A percentile compares a stretch with the other conserved stretches of the same genome.
Evolutionary conservation across 2,797 vertebrate genomes (phyloP).

Genomic region (Scolopax rusticola): DNA sequence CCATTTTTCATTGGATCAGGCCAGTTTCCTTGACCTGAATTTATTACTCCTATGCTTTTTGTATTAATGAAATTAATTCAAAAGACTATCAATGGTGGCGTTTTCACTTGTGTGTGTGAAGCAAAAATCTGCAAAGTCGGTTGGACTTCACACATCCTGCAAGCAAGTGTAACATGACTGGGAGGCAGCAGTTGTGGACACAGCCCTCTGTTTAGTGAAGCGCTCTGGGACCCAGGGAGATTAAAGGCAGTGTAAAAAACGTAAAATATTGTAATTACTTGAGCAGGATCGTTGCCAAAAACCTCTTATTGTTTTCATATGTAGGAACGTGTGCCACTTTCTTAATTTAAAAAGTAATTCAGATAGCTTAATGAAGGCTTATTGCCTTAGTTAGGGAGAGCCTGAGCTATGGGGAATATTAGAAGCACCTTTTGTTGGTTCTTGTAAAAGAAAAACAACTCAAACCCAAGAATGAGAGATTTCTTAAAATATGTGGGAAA

Average conservation of each 20-base stretch:
- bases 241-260: not conserved
- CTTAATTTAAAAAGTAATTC: slow-evolving; percentile 45
- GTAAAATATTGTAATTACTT: not conserved
- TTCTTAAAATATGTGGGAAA: not conserved
- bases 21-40: not conserved
- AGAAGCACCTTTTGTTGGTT: not conserved
- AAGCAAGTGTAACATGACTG: accelerated
- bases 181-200: not conserved
- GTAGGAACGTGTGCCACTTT: not conserved
- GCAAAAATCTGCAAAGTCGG: accelerated
- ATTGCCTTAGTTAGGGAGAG: not conserved
- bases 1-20: not conserved
- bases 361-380: slow-evolving; percentile 8
- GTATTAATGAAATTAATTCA: not conserved
- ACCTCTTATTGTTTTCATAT: not conserved
- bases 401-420: not conserved
- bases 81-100: not conserved
- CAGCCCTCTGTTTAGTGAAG: not conserved
- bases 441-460: not conserved
- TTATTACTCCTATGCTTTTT: not conserved
- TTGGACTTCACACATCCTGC: accelerated
- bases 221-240: not conserved
- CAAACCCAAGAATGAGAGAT: not conserved
- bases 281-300: not conserved
- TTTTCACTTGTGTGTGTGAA: not conserved